phyloP scores from a whole-genome alignment of 2,888 invertebrate genomes.

The Clanis bilineata region DNA sequence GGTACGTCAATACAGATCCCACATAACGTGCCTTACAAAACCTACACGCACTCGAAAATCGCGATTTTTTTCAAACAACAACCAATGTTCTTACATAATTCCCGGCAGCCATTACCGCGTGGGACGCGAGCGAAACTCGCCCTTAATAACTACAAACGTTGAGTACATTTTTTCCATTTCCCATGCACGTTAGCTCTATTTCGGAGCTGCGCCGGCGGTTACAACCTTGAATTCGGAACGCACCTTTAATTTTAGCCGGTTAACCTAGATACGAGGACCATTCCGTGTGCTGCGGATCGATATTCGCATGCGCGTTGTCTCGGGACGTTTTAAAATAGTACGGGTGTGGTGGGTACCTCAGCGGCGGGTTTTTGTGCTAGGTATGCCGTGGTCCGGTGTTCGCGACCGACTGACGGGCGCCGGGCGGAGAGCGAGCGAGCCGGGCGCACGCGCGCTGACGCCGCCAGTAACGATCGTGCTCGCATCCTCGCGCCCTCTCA shows the following conservation, averaged over 20 bases:
- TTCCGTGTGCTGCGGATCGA: constrained; percentile 69
- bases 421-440: constrained; percentile 31
- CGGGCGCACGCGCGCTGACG: constrained; percentile 40
- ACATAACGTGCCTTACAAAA: constrained; percentile 31
- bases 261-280: constrained; percentile 79
- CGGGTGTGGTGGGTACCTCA: constrained; percentile 54
- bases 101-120: constrained; percentile 63
- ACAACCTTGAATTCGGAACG: constrained; percentile 79
- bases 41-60: constrained; percentile 34
- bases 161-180: constrained; percentile 60
- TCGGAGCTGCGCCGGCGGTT: constrained; percentile 75
- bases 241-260: constrained; percentile 82
- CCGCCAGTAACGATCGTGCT: constrained; percentile 45
- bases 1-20: constrained; percentile 47
- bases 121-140: constrained; percentile 59
- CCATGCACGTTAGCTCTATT: constrained; percentile 72
- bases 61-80: constrained; percentile 57
- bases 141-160: constrained; percentile 58
- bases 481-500: constrained; percentile 15
- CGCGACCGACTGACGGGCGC: constrained; percentile 54
- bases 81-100: constrained; percentile 76
- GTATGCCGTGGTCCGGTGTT: constrained; percentile 47
- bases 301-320: constrained; percentile 73
- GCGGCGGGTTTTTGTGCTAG: constrained; percentile 46
- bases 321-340: constrained; percentile 57